Evolutionary conservation across 2,113 vertebrate species (phyloP), one percentile per base, ranked within the genome.

Genomic region (Glareola pratincola): DNA sequence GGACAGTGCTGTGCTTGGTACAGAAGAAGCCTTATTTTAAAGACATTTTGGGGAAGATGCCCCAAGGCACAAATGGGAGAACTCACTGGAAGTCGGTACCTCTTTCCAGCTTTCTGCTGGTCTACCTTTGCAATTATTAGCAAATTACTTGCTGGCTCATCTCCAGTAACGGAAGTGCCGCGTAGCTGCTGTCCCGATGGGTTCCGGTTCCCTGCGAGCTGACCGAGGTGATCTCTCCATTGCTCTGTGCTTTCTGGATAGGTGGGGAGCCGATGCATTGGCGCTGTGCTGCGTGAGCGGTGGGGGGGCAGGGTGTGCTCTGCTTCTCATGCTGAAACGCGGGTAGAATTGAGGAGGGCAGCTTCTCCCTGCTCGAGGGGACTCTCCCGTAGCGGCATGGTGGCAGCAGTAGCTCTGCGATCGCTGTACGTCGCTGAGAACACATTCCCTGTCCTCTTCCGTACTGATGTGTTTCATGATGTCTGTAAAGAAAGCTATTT

Each of bases 401-500:
- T 67, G 43, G 62, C 51, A 51, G 48, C 4, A n/a, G n/a, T 4
- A 57, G 50, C 59, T 71, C 60, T 68, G 50, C 37, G 22, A 9
- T 37, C 59, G 56, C 63, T 54, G n/a, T 41, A 18, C 2, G 3
- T 14, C 12, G 10, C 37, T 32, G 47, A 56, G 50, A 84, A 67
- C 41, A 63, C 62, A 43, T 92, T 51, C 53, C 57, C 30, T 30
- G 32, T 60, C 71, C 19, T 72, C 30, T 85, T 83, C 71, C 1
- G 0, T 88, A 48, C 81, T 62, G 9, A 41, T 39, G 51, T 74
- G 48, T 91, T 93, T 50, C 24, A 36, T 64, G 53, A 56, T 80
- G 57, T 75, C 81, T 91, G 81, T 92, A 91, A 81, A 73, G 90
- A 86, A 89, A 86, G 48, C 51, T 54, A 87, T 90, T 82, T 68